Evolutionary conservation across 37 sponge, comb jelly and placozoan genomes (phyloP).

Genomic region (Bolinopsis microptera): DNA sequence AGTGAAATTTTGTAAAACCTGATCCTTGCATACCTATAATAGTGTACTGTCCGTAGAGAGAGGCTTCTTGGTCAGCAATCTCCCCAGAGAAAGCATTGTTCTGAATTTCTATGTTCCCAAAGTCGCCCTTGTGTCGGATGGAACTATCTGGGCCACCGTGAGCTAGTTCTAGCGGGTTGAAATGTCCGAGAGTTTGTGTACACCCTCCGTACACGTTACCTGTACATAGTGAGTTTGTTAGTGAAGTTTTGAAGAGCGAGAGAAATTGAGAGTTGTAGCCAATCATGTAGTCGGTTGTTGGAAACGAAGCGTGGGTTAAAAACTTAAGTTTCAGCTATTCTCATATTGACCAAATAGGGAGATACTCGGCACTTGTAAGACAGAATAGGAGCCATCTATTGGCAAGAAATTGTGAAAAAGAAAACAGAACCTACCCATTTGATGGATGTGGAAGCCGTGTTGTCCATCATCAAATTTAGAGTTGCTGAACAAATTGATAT

Average conservation of each 20-base stretch:
- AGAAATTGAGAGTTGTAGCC: neutral
- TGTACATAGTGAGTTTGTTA: neutral
- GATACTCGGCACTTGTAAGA: too few relatives aligned
- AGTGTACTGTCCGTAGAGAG: conserved; percentile 49
- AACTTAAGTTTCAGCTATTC: too few relatives aligned
- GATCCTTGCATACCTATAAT: conserved; percentile 6
- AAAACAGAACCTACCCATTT: too few relatives aligned
- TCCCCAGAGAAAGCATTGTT: neutral
- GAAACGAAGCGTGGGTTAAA: too few relatives aligned
- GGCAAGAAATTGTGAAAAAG: too few relatives aligned
- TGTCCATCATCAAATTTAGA: neutral
- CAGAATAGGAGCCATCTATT: too few relatives aligned
- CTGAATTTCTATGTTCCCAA: conserved; percentile 30
- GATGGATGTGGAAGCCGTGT: conserved; percentile 59
- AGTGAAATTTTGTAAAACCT: too few relatives aligned
- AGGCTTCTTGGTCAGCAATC: neutral
- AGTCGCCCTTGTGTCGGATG: conserved; percentile 16
- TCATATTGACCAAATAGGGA: too few relatives aligned
- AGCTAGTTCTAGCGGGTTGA: conserved; percentile 4
- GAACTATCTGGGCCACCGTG: conserved; percentile 7
- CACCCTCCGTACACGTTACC: conserved; percentile 43
- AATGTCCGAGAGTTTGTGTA: conserved; percentile 33
- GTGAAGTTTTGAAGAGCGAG: neutral
- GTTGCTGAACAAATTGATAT: neutral
- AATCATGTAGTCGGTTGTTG: too few relatives aligned